A percentile compares a stretch with the other conserved stretches of the same genome.
phyloP scores from a whole-genome alignment of 2,113 vertebrate genomes.

The Psittacula cyanocephala region DNA sequence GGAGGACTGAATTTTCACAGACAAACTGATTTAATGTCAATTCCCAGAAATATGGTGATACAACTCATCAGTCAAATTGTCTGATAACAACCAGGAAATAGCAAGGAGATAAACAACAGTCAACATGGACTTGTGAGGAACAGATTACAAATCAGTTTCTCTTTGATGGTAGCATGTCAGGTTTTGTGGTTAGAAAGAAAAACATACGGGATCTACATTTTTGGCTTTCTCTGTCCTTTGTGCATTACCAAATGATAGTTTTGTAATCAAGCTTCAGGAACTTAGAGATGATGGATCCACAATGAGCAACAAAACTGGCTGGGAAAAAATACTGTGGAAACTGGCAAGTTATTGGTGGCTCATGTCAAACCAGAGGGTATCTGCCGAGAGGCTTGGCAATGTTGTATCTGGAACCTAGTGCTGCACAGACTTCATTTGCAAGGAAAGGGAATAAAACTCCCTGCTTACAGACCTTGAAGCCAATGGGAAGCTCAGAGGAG shows the following conservation, averaged over 20 bases:
- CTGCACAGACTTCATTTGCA: not conserved
- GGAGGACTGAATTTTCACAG: not conserved
- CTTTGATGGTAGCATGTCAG: not conserved
- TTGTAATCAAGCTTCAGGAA: not conserved
- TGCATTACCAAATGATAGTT: not conserved
- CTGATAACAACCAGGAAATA: not conserved
- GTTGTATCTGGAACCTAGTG: not conserved
- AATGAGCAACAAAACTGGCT: not conserved
- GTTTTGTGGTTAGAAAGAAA: not conserved
- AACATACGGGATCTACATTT: not conserved
- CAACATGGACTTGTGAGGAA: not conserved
- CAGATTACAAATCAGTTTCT: not conserved
- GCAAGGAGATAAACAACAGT: not conserved
- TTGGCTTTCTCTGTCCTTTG: not conserved
- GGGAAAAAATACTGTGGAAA: not conserved
- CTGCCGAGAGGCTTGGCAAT: not conserved
- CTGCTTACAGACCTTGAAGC: fast-evolving
- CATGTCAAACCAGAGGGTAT: not conserved
- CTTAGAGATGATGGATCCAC: not conserved
- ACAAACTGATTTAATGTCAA: not conserved
- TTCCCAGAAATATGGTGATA: not conserved
- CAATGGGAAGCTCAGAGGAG: not conserved
- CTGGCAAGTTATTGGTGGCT: not conserved
- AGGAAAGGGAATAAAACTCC: not conserved
- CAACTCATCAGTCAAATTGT: not conserved